Evolutionary conservation across 2,888 invertebrate genomes (phyloP).

Genomic region (Megamerina dolium): DNA sequence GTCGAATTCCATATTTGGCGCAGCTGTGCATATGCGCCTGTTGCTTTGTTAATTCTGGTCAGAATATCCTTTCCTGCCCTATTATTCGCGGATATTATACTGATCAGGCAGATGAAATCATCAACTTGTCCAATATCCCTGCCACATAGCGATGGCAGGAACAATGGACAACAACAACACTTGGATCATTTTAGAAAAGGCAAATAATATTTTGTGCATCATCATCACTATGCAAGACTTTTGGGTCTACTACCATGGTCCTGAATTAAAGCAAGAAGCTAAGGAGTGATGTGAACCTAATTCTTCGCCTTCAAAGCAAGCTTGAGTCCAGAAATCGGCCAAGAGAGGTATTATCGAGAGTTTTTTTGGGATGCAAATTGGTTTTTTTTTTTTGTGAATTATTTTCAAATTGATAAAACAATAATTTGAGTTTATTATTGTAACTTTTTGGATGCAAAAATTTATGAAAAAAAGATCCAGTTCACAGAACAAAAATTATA

Average conservation of each 20-base stretch:
- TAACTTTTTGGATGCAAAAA: background rate
- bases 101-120: no score
- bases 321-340: background rate
- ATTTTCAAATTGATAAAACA: background rate
- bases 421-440: background rate
- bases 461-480: background rate
- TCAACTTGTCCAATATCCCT: no score
- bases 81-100: no score
- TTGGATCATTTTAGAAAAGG: background rate
- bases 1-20: no score
- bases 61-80: no score
- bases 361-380: background rate
- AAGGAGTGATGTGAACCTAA: constrained; percentile 1
- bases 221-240: background rate
- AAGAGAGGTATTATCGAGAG: background rate
- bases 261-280: constrained; percentile 3
- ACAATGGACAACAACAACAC: no score
- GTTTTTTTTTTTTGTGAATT: background rate
- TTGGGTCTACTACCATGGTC: constrained; percentile 1
- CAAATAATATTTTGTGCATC: background rate
- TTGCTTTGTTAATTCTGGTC: no score
- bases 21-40: no score
- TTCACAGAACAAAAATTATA: background rate
- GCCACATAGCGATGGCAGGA: no score
- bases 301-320: background rate